phyloP scores from a whole-genome alignment of 2,888 invertebrate genomes.

The Serripes groenlandicus region DNA sequence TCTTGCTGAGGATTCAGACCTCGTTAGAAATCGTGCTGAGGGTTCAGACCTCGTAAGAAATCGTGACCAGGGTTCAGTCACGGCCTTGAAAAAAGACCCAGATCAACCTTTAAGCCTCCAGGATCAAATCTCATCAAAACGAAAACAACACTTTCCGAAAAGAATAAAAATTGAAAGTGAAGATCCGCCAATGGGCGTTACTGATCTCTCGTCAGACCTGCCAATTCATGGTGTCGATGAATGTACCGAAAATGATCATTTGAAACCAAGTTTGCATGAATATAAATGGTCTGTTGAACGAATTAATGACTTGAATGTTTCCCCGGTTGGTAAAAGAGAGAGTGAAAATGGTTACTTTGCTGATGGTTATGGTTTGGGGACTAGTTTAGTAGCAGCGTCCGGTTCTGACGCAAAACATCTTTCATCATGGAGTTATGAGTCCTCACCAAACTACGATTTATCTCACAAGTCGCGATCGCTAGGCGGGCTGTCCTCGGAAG shows the following conservation, averaged over 20 bases:
- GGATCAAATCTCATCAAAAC: not conserved
- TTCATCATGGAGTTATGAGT: no score
- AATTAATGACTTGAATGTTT: not conserved
- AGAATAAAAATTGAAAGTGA: not conserved
- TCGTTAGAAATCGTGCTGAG: no score
- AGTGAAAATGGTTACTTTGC: not conserved
- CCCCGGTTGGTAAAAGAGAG: not conserved
- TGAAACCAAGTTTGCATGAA: not conserved
- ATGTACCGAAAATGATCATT: not conserved
- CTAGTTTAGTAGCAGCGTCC: no score
- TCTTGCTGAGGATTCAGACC: no score
- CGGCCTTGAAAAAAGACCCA: no score
- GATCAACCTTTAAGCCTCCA: not conserved
- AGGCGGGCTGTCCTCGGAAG: not conserved
- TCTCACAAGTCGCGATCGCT: not conserved
- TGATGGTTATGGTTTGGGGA: not conserved
- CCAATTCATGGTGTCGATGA: not conserved
- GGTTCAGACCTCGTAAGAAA: no score
- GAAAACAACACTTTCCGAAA: slow-evolving; percentile 6
- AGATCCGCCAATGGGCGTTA: not conserved
- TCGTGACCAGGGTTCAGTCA: no score
- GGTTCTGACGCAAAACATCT: no score
- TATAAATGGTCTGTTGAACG: not conserved
- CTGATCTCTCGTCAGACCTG: not conserved
- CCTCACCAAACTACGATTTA: no score